Percentiles rank a stretch among this genome's conserved stretches.
phyloP scores from a whole-genome alignment of 2,113 vertebrate species.

The Grantiella picta region DNA sequence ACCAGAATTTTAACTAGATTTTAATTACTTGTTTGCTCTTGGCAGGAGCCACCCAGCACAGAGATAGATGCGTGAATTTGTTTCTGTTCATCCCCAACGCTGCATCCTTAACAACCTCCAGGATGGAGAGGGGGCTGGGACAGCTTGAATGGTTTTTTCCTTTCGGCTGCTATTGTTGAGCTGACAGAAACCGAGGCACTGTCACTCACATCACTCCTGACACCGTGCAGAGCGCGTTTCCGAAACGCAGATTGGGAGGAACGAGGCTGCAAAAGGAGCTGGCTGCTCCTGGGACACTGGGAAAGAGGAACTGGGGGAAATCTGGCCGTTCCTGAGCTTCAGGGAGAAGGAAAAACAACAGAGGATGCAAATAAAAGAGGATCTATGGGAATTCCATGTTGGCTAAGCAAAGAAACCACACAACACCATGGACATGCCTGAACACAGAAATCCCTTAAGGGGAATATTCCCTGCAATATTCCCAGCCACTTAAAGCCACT shows the following conservation, averaged over 20 bases:
- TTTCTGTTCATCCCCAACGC: background rate
- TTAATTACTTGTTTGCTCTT: constrained; percentile 44
- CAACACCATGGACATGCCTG: accelerated
- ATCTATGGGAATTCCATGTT: background rate
- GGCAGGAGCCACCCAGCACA: constrained; percentile 22
- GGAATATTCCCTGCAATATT: background rate
- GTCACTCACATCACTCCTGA: background rate
- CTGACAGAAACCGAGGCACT: constrained; percentile 1
- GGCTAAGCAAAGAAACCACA: background rate
- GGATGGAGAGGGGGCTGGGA: background rate
- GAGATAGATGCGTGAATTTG: background rate
- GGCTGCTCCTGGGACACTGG: accelerated
- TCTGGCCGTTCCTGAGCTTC: background rate
- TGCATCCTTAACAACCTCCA: background rate
- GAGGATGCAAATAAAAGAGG: background rate
- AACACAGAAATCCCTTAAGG: background rate
- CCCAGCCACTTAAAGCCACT: background rate
- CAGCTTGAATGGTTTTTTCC: background rate
- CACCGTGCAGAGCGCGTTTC: background rate
- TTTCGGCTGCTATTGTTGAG: constrained; percentile 8
- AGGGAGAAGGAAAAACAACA: background rate
- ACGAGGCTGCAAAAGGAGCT: background rate
- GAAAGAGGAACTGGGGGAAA: background rate
- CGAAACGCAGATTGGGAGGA: background rate
- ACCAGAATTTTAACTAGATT: constrained; percentile 35